Evolutionary conservation across 2,113 vertebrate species (phyloP).

Genomic region (Peromyscus leucopus): DNA sequence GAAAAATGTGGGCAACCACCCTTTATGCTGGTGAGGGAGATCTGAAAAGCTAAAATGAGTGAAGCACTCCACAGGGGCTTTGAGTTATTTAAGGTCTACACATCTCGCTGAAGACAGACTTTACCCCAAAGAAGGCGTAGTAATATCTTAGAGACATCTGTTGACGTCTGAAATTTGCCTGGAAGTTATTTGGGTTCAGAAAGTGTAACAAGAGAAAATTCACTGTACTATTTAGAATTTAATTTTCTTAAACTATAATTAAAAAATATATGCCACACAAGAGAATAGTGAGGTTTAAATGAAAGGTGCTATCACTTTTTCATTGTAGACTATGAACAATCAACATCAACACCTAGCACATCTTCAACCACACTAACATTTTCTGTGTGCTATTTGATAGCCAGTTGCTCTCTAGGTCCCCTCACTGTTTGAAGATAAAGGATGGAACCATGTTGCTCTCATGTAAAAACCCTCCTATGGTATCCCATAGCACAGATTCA

Average conservation of each 20-base stretch:
- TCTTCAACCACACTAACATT: rapidly evolving
- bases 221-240: background rate
- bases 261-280: background rate
- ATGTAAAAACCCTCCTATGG: background rate
- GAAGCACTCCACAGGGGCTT: background rate
- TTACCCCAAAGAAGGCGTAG: background rate
- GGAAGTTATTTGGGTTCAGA: background rate
- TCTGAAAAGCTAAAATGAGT: background rate
- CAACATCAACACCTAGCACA: no score
- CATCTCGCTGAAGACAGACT: background rate
- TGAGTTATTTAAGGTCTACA: background rate
- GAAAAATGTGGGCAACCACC: background rate
- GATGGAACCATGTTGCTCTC: no score
- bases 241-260: background rate
- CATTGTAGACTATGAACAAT: background rate
- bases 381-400: background rate
- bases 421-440: background rate
- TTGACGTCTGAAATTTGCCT: background rate
- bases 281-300: background rate
- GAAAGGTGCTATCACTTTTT: background rate
- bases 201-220: background rate
- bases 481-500: background rate
- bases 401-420: background rate
- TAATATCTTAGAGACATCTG: background rate
- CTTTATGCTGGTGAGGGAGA: background rate